These are phyloP conservation scores for Saimiri boliviensis DNA, from an alignment of 2,113 vertebrate species.

Conservation along the genomic window DNA sequence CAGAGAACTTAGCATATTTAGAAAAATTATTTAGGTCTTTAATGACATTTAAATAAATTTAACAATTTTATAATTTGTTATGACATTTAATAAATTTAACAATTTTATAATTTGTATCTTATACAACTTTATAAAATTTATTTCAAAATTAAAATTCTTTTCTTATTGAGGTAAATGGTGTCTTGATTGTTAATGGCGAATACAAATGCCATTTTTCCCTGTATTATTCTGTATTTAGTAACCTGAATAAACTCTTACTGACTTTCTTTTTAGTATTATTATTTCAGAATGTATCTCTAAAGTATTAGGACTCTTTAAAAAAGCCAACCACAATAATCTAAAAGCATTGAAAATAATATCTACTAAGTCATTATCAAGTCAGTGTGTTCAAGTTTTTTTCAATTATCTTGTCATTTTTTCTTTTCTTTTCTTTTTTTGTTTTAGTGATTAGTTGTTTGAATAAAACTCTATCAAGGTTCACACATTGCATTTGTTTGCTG, in stretches of 20 bases:
- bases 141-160: neutral
- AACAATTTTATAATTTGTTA: neutral
- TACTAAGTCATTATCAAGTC: neutral
- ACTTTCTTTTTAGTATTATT: neutral
- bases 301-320: neutral
- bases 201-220: neutral
- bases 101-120: neutral
- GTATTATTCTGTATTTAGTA: neutral
- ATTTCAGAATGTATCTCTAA: neutral
- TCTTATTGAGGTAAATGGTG: neutral
- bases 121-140: neutral
- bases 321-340: neutral
- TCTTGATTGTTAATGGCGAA: neutral
- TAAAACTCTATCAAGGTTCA: neutral
- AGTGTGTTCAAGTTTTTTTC: neutral
- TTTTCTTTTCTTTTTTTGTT: neutral
- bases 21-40: neutral
- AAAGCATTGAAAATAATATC: neutral
- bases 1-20: neutral
- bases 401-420: neutral
- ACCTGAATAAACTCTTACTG: neutral
- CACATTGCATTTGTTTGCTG: neutral
- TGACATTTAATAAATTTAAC: neutral
- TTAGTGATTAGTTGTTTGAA: neutral
- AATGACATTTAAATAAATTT: neutral